Base-by-base conservation (phyloP, 2,888 invertebrate genomes). In the Serripes groenlandicus region DNA sequence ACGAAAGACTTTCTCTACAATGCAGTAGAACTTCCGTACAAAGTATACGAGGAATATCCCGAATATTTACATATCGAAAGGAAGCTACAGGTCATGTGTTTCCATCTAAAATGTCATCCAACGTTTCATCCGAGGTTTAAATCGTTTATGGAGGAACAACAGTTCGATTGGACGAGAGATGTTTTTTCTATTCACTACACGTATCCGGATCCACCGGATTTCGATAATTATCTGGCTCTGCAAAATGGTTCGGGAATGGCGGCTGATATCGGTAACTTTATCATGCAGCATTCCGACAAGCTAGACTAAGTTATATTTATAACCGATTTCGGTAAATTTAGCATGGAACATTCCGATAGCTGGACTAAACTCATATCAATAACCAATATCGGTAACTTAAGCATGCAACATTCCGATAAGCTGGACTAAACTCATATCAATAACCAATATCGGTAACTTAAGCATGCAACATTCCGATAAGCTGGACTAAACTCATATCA, bases 151-250 rank as follows among this genome's bases (percentile, higher is more conserved):
- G 81, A 87, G 21, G 89, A 86, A 4, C 89, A 90, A 71, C 89
- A 89, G 34, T 91, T 93, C 82, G 88, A 93, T 86, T 94, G 94
- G 94, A 70, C 83, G 30, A 89, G 73, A 23, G 93, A 93, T 30
- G 89, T 88, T 21, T 93, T 91, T 70, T 87, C 93, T n/a, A 91
- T 93, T 70, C 94, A 94, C 83, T 93, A 92, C 86, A 93, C 94
- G 0, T 89, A 89, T 74, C 94, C 94, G 0, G 92, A 93, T 70
- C 94, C 94, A 0, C 83, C 82, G 0, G 93, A 92, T 74, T 88
- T 88, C 7, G 74, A 77, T n/a, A 91, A 90, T 75, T 85, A 87
- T 52, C 73, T 73, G 0, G 74, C 84, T 1, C 83, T 92, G 34
- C 60, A 74, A 30, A 82, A 87, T 18, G 78, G 85, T 5, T 81